A percentile compares a stretch with the other conserved stretches of the same genome.
These are phyloP conservation scores for Scaptodrosophila lebanonensis DNA, from an alignment of 1,140 invertebrate species.

Conservation along the genomic window DNA sequence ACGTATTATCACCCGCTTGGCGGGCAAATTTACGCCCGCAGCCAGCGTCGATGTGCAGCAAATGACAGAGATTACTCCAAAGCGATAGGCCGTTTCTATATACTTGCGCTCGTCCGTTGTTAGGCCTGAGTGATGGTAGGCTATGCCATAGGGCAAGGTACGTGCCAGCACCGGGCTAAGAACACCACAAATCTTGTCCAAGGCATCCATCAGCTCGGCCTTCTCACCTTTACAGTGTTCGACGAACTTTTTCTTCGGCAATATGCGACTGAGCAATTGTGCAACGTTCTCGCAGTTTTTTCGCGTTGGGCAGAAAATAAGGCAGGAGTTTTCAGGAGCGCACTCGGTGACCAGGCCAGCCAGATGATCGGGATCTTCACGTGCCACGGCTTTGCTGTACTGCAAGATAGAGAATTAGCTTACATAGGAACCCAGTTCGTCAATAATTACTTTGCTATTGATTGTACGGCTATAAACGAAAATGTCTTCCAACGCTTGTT, in stretches of 20 bases:
- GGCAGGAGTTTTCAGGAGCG: conserved; percentile 89
- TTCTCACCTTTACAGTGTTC: conserved; percentile 82
- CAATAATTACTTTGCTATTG: conserved; percentile 42
- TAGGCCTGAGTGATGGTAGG: conserved; percentile 93
- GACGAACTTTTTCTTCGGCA: conserved; percentile 79
- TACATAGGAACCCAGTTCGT: not conserved
- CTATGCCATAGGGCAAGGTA: conserved; percentile 88
- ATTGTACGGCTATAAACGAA: conserved; percentile 66
- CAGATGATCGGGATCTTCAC: conserved; percentile 88
- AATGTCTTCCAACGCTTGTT: conserved; percentile 78
- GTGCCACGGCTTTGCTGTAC: conserved; percentile 82
- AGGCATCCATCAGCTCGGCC: conserved; percentile 80
- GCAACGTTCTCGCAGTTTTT: conserved; percentile 96
- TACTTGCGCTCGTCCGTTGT: conserved; percentile 90
- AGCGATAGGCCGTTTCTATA: conserved; percentile 91
- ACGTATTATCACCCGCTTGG: conserved; percentile 92
- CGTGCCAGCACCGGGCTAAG: conserved; percentile 86
- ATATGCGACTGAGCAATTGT: conserved; percentile 83
- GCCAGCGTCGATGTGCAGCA: conserved; percentile 98
- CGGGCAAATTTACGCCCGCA: conserved; percentile 97
- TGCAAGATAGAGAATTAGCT: conserved; percentile 60
- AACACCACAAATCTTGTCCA: conserved; percentile 83
- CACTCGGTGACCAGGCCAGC: conserved; percentile 90
- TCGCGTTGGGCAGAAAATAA: conserved; percentile 95
- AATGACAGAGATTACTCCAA: conserved; percentile 89